Evolutionary conservation across 2,797 vertebrate species (phyloP), one percentile per base, ranked within the genome.

Genomic region (Erethizon dorsatum): DNA sequence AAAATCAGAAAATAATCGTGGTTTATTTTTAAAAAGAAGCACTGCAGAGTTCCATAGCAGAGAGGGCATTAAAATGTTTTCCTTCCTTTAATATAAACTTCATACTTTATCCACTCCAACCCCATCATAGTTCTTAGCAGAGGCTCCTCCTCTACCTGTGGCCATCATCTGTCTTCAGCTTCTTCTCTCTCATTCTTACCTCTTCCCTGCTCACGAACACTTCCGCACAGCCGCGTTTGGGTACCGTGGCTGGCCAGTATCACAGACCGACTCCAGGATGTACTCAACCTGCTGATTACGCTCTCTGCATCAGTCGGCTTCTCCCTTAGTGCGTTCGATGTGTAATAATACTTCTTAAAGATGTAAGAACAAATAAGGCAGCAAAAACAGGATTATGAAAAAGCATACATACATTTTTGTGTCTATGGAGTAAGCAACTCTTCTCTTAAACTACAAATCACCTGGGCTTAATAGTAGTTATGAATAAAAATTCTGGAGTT

Each of bases 1-100:
- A 59, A 84, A 95, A 91, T 77, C 45, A 59, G 47, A 82, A 94
- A 73, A 91, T 45, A 54, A 95, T 57, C 54, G 50, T 15, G 59
- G 7, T 20, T 63, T 75, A 6, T 37, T 65, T 86, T 82, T 82
- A 47, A 75, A 79, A 88, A 75, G n/a, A 85, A 77, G 61, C 9
- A 47, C 15, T 47, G 11, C 33, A 4, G 47, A 96, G 45, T 47
- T 73, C 63, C 28, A 91, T 78, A 33, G 45, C 28, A 54, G 12
- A 73, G 31, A 61, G 57, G 83, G 45, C 14, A 61, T 37, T 59
- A 65, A 82, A 83, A 54, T 45, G 1, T 57, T 84, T 88, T 63
- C 37, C 8, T 84, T 15, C 33, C 71, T 83, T 88, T 83, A 85
- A 83, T 17, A 17, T 6, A 88, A 65, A 59, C 11, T n/a, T 54